Evolutionary conservation across 2,888 invertebrate genomes (phyloP).

Genomic region (Drosophila histrio): DNA sequence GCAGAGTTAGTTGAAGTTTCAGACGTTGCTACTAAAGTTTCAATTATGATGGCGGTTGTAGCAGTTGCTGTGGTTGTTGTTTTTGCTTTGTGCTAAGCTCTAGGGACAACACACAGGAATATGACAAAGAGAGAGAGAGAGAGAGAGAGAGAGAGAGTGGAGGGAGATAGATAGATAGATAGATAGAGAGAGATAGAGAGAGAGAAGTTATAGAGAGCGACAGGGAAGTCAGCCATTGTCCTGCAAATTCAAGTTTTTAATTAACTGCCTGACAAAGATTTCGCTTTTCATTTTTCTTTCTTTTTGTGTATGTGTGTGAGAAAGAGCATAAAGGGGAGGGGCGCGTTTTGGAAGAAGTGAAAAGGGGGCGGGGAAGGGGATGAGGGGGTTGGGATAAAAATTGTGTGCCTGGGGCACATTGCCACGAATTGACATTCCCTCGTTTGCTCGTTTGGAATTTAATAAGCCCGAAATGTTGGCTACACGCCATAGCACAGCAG

Average conservation of each 20-base stretch:
- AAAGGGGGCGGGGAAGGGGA: background rate
- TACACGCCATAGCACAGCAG: conserved; percentile 27
- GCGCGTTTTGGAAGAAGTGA: background rate
- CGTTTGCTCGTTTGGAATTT: conserved; percentile 46
- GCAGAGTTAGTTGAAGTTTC: background rate
- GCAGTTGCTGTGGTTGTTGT: background rate
- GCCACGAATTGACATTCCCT: conserved; percentile 71
- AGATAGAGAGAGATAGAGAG: background rate
- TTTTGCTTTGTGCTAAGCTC: conserved; percentile 24
- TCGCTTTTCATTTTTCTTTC: conserved; percentile 39
- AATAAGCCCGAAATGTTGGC: conserved; percentile 49
- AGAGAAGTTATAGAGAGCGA: background rate
- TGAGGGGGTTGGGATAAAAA: conserved; percentile 14
- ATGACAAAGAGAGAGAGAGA: conserved; percentile 1
- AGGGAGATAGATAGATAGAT: background rate
- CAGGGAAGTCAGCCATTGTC: conserved; percentile 3
- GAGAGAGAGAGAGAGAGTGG: background rate
- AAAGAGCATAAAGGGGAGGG: background rate
- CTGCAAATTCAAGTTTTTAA: conserved; percentile 60
- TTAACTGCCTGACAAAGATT: conserved; percentile 77
- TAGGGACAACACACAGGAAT: background rate
- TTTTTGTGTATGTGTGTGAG: conserved; percentile 2
- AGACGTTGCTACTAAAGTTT: conserved; percentile 27
- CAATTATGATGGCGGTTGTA: conserved; percentile 23
- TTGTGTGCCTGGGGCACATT: conserved; percentile 43